Evolutionary conservation across 1,140 invertebrate genomes (phyloP).

Genomic region (Neomicropteryx cornuta): DNA sequence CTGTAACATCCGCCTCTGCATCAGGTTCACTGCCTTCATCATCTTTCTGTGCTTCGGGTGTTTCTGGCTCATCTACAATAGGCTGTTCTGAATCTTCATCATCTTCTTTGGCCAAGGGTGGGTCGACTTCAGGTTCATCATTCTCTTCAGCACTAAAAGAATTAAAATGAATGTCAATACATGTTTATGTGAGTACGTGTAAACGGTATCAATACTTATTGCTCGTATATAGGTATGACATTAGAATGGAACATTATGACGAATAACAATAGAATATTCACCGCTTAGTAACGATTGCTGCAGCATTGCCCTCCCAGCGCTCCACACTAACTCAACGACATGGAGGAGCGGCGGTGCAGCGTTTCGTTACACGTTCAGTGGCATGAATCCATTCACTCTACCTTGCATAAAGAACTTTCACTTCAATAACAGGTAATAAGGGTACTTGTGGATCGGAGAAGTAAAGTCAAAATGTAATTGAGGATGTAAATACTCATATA

Average conservation of each 20-base stretch:
- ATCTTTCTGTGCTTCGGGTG: conserved; percentile 20
- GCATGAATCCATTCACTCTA: too few species aligned
- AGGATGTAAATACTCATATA: too few species aligned
- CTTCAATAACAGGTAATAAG: too few species aligned
- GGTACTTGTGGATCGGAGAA: too few species aligned
- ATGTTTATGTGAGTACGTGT: conserved; percentile 1
- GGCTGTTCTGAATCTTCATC: conserved; percentile 26
- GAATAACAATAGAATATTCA: too few species aligned
- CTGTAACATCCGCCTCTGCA: conserved; percentile 37
- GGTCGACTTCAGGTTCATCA: conserved; percentile 11
- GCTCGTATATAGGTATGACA: neutral
- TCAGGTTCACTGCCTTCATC: conserved; percentile 34
- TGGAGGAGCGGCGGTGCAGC: too few species aligned
- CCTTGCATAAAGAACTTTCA: too few species aligned
- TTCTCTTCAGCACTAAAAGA: too few species aligned
- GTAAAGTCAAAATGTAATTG: too few species aligned
- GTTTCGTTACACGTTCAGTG: too few species aligned
- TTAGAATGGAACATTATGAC: neutral
- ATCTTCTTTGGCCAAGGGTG: conserved; percentile 20
- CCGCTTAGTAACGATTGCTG: too few species aligned
- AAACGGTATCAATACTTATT: conserved; percentile 6
- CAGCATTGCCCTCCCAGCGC: neutral
- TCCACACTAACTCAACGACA: too few species aligned
- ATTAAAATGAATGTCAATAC: neutral
- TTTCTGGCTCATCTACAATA: conserved; percentile 32